Percentiles rank a stretch among this genome's conserved stretches.
Evolutionary conservation across 1,140 invertebrate genomes (phyloP).

Genomic region (Theocolax elegans): DNA sequence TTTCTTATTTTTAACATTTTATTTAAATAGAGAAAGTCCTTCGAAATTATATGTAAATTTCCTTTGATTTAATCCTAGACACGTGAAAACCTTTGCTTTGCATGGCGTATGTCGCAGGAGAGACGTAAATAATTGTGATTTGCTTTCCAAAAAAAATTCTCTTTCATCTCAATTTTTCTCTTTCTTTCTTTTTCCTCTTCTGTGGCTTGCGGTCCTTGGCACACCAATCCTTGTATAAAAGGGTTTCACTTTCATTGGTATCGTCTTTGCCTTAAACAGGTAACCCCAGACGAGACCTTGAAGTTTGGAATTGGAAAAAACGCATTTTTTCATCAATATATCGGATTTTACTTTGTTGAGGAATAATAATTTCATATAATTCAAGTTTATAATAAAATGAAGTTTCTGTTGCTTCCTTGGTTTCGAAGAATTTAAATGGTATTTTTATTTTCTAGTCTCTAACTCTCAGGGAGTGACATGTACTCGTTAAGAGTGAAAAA

Average conservation of each 20-base stretch:
- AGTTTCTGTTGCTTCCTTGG: background rate
- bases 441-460: background rate
- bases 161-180: background rate
- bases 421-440: background rate
- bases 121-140: slow-evolving; percentile 7
- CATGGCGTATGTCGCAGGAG: slow-evolving; percentile 31
- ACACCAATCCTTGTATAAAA: slow-evolving; percentile 11
- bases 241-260: slow-evolving; percentile 30
- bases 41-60: background rate
- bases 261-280: slow-evolving; percentile 29
- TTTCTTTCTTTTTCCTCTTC: slow-evolving; percentile 2
- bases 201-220: slow-evolving; percentile 30
- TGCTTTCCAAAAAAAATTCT: background rate
- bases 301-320: slow-evolving; percentile 25
- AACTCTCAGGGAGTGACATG: too few relatives aligned
- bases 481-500: too few relatives aligned
- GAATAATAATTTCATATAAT: too few relatives aligned
- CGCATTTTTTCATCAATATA: background rate
- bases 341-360: too few relatives aligned
- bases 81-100: slow-evolving; percentile 16
- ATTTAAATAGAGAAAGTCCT: background rate
- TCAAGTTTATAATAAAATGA: too few relatives aligned
- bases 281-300: slow-evolving; percentile 36
- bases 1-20: too few relatives aligned
- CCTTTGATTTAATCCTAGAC: background rate